Conservation (phyloP, 2,888 invertebrate species). For the Pimpla rufipes region DNA sequence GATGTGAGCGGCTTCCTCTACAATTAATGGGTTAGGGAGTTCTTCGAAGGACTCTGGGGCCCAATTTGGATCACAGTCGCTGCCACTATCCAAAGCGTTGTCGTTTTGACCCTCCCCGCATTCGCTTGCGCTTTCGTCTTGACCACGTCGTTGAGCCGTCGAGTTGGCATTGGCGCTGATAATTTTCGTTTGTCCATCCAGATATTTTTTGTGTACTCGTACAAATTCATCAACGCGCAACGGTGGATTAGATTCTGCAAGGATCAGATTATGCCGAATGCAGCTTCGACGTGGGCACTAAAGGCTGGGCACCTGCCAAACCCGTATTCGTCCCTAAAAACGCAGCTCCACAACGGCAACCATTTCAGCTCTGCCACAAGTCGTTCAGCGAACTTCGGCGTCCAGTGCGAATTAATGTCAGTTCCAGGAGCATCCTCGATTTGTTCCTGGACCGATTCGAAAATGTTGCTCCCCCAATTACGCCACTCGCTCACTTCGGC, state of each 20-base stretch:
- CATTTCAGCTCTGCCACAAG: conserved; percentile 31
- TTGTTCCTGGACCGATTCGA: neutral
- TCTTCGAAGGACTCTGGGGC: no score
- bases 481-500: conserved; percentile 54
- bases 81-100: neutral
- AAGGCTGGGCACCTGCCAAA: conserved; percentile 49
- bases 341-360: conserved; percentile 48
- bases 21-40: no score
- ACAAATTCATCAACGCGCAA: conserved; percentile 22
- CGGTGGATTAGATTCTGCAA: conserved; percentile 7
- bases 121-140: neutral
- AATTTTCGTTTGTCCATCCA: conserved; percentile 27
- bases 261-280: conserved; percentile 29
- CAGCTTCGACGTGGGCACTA: conserved; percentile 42
- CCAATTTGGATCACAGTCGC: neutral
- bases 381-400: conserved; percentile 41
- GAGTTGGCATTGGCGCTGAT: neutral
- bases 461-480: conserved; percentile 30
- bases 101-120: neutral
- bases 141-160: no score
- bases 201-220: conserved; percentile 36
- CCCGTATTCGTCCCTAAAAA: conserved; percentile 39
- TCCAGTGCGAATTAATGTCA: conserved; percentile 39
- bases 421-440: conserved; percentile 38
- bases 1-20: no score